Conservation (phyloP, 2,888 invertebrate species). For the Chirona hameri region DNA sequence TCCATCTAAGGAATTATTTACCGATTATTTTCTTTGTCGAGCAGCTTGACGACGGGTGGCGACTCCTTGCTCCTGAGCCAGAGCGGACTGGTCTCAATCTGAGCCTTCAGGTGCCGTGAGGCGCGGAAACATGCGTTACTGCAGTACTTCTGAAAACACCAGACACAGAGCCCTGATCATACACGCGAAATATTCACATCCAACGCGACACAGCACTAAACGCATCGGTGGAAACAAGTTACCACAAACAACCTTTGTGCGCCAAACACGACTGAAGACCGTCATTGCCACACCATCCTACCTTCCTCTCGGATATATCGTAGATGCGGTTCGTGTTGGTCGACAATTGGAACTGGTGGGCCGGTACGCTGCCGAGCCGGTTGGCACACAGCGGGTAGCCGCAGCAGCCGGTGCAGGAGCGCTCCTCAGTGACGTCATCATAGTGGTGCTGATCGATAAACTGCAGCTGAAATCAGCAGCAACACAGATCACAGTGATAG, state of each 20-base stretch:
- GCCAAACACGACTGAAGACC: no score
- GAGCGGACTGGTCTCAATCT: background rate
- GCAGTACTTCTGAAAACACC: conserved; percentile 3
- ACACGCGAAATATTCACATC: no score
- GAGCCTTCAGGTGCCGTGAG: background rate
- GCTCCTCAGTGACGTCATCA: background rate
- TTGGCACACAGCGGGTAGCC: background rate
- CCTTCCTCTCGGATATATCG: background rate
- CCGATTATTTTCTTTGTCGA: background rate
- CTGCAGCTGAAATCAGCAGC: background rate
- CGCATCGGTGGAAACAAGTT: no score
- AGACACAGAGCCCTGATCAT: no score
- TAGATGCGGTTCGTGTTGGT: background rate
- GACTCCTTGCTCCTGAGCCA: background rate
- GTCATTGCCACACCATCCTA: background rate
- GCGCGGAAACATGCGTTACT: background rate
- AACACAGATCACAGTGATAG: background rate
- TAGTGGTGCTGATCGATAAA: background rate
- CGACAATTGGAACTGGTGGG: background rate
- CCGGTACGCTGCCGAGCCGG: background rate
- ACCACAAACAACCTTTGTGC: no score
- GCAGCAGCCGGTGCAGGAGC: background rate
- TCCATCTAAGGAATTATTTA: background rate
- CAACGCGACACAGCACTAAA: no score
- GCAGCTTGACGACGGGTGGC: background rate